Percentiles rank a stretch among this genome's conserved stretches.
These are phyloP conservation scores for Anguilla pacifica DNA, from an alignment of 2,797 vertebrate genomes.

Conservation along the genomic window DNA sequence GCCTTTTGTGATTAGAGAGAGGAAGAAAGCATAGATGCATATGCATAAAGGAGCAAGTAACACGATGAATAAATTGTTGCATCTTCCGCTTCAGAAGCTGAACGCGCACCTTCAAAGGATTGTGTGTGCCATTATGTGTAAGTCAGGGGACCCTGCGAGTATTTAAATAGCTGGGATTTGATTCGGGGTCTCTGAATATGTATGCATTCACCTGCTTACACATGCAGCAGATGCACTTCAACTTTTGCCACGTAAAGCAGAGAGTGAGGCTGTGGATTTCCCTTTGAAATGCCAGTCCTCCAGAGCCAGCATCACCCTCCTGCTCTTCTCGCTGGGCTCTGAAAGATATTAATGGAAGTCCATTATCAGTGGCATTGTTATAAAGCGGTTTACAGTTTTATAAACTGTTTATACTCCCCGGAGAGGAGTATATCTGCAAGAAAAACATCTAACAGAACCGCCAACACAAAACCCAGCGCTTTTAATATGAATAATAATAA, in stretches of 20 bases:
- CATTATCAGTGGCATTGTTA: conserved; percentile 12
- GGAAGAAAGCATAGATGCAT: conserved; percentile 24
- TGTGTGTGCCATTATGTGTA: conserved; percentile 35
- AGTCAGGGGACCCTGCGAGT: conserved; percentile 40
- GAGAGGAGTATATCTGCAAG: not conserved
- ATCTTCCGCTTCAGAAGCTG: conserved; percentile 36
- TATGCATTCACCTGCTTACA: conserved; percentile 48
- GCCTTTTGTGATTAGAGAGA: conserved; percentile 35
- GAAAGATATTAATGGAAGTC: not conserved
- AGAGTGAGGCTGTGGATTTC: conserved; percentile 15
- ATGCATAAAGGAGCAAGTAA: conserved; percentile 38
- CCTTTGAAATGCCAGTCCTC: not conserved
- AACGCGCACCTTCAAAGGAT: conserved; percentile 43
- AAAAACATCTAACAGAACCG: not conserved
- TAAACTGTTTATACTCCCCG: not conserved
- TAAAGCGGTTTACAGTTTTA: not conserved
- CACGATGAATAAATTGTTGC: conserved; percentile 35
- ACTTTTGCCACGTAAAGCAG: conserved; percentile 22
- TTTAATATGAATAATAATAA: not conserved
- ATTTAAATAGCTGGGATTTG: conserved; percentile 44
- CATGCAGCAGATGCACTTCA: conserved; percentile 40
- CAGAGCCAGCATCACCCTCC: not conserved
- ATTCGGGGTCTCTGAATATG: conserved; percentile 42
- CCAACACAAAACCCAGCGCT: not conserved
- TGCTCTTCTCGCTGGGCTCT: conserved; percentile 22